phyloP scores from a whole-genome alignment of 2,888 invertebrate species.

The Eurytoma californica region DNA sequence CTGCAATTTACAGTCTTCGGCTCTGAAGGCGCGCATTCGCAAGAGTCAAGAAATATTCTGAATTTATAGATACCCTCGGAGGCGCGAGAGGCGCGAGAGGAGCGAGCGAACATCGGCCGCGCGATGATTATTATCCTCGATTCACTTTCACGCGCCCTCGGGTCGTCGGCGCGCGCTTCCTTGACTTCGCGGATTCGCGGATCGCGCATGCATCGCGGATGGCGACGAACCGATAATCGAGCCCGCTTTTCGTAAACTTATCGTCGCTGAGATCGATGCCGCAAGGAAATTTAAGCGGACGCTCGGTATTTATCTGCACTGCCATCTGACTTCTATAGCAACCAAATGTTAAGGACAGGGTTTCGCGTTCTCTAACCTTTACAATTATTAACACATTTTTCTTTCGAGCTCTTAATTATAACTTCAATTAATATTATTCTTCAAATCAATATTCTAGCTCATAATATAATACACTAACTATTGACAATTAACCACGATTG shows the following conservation, averaged over 20 bases:
- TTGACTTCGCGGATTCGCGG: not conserved
- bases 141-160: constrained; percentile 53
- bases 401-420: no score
- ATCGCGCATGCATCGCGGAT: constrained; percentile 1
- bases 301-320: not conserved
- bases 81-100: constrained; percentile 10
- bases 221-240: constrained; percentile 21
- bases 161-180: not conserved
- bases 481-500: no score
- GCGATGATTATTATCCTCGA: constrained; percentile 55
- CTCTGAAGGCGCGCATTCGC: not conserved
- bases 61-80: constrained; percentile 33
- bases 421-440: no score
- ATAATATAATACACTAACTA: no score
- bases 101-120: constrained; percentile 8
- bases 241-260: constrained; percentile 25
- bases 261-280: constrained; percentile 20
- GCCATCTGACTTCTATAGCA: constrained; percentile 4
- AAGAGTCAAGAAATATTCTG: constrained; percentile 21
- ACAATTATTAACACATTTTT: no score
- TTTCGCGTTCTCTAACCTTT: not conserved
- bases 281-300: not conserved
- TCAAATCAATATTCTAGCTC: no score
- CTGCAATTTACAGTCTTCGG: constrained; percentile 13
- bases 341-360: constrained; percentile 47